A percentile compares a stretch with the other conserved stretches of the same genome.
These are phyloP conservation scores for Hypanus sabinus DNA, from an alignment of 2,113 vertebrate species.

Conservation along the genomic window DNA sequence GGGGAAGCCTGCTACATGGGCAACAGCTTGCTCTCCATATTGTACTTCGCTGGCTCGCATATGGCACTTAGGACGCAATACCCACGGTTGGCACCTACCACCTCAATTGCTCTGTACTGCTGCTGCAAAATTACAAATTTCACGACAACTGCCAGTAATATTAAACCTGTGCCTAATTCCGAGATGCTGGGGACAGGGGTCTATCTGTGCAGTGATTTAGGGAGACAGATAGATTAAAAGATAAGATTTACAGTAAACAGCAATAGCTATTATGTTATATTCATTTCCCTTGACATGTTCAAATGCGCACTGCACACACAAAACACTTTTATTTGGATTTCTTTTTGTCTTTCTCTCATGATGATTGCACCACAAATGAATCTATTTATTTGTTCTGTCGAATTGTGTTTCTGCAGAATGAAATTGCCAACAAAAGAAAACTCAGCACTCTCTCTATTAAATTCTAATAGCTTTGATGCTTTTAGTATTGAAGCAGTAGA, in stretches of 20 bases:
- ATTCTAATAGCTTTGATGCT: constrained; percentile 26
- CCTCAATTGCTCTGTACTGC: too few species aligned
- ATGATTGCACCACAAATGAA: constrained; percentile 15
- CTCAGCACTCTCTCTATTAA: constrained; percentile 34
- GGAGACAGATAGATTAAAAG: constrained; percentile 23
- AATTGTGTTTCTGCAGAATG: neutral
- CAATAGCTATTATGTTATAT: neutral
- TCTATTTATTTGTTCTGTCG: constrained; percentile 35
- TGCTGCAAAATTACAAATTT: too few species aligned
- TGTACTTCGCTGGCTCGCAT: too few species aligned
- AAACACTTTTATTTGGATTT: constrained; percentile 25
- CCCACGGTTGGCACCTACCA: too few species aligned
- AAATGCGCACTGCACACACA: neutral
- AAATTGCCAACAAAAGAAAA: constrained; percentile 21
- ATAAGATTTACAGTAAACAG: neutral
- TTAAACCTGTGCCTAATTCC: too few species aligned
- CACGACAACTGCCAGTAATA: too few species aligned
- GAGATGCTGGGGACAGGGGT: too few species aligned
- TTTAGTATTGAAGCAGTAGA: constrained; percentile 18
- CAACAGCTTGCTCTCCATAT: too few species aligned
- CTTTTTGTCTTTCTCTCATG: neutral
- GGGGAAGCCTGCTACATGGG: too few species aligned
- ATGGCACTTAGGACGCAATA: too few species aligned
- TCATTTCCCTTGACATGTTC: neutral
- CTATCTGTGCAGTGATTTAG: neutral